Base-by-base conservation (phyloP, 2,888 invertebrate species). In the Epinotia brunnichana region DNA sequence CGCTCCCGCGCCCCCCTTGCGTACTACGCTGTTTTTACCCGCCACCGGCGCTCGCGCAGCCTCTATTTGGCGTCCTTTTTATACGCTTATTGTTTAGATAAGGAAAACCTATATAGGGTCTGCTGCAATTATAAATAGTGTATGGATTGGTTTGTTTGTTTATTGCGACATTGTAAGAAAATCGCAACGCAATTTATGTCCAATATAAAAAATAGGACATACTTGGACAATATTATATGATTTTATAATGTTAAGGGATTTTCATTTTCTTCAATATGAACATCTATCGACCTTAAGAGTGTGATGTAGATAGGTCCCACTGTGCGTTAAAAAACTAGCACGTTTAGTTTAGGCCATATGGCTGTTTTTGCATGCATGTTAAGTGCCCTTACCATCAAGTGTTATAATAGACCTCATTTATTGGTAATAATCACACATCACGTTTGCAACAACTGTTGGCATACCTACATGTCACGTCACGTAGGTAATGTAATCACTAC, bases 21-120 rank as follows among this genome's bases (percentile, higher is more conserved):
- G 87, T 89, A 90, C 90, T 90, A 90, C 90, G 87, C 73, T 69
- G 76, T 87, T 87, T 87, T 86, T 85, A 80, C 77, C 78, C 75
- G 67, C 77, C 80, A 78, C 77, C 77, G 78, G 82, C 80, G 77
- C 77, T 77, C 70, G 74, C 76, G 76, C 75, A 78, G 77, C 77
- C 84, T 83, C 81, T 78, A 77, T 82, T 80, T 77, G 79, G 77
- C 80, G 83, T 81, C 78, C 75, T 78, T 72, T 78, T 79, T 80
- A 77, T 76, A 74, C 57, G 57, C 62, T 69, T 53, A 69, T 73
- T 73, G 73, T 73, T 73, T 73, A 73, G 73, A 68, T 69, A 69
- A 73, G 73, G 73, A 69, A 73, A 73, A 73, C 29, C 73, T 73
- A 69, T 73, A 73, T 63, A 73, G 69, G 69, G 73, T 68, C 60